phyloP scores from a whole-genome alignment of 2,797 vertebrate species.

The Sitta carolinensis region DNA sequence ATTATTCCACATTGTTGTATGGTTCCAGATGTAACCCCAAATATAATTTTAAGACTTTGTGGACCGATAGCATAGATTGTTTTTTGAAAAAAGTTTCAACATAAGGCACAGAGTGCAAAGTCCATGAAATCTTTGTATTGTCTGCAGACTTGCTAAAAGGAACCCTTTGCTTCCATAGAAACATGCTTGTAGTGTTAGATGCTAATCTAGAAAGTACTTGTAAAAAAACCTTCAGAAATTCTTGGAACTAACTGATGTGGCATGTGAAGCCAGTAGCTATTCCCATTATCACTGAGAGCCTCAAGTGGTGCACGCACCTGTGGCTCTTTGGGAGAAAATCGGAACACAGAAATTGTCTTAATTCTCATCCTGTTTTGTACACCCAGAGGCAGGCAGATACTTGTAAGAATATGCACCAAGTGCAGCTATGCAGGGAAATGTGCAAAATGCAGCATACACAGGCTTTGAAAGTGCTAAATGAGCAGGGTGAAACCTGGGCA shows the following conservation, averaged over 20 bases:
- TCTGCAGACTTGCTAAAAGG: not conserved
- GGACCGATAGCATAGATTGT: not conserved
- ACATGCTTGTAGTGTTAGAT: not conserved
- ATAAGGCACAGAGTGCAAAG: not conserved
- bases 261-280: not conserved
- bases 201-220: not conserved
- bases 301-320: not conserved
- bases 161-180: not conserved
- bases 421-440: fast-evolving
- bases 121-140: not conserved
- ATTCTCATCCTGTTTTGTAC: not conserved
- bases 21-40: not conserved
- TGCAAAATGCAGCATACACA: not conserved
- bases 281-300: not conserved
- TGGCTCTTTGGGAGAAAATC: not conserved
- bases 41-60: not conserved
- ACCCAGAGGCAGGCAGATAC: not conserved
- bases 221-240: not conserved
- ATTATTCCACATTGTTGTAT: not conserved
- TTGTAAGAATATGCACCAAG: not conserved
- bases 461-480: not conserved
- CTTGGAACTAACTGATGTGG: not conserved
- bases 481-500: not conserved
- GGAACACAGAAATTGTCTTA: fast-evolving
- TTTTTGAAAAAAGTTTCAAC: not conserved